phyloP scores from a whole-genome alignment of 1,140 invertebrate genomes.

The Drosophila pseudoananassae region DNA sequence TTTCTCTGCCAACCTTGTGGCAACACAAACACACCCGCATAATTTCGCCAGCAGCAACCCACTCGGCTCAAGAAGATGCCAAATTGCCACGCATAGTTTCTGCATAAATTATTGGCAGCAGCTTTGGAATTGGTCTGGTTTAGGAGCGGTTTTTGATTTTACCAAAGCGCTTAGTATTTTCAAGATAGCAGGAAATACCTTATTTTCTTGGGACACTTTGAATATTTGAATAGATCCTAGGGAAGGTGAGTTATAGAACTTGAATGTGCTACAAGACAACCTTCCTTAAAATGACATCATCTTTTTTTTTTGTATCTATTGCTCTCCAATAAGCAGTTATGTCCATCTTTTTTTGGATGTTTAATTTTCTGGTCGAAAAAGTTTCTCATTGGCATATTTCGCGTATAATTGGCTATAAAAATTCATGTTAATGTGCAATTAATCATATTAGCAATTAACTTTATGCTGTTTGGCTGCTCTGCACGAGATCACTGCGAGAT shows the following conservation, averaged over 20 bases:
- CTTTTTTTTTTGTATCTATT: not conserved
- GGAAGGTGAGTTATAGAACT: too few species aligned
- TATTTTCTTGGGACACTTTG: not conserved
- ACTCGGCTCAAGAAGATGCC: constrained; percentile 51
- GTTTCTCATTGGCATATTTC: constrained; percentile 77
- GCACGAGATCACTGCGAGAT: constrained; percentile 68
- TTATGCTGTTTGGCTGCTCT: constrained; percentile 77
- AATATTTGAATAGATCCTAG: not conserved
- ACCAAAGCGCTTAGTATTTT: not conserved
- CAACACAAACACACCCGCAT: constrained; percentile 64
- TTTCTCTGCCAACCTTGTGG: constrained; percentile 16
- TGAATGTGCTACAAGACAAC: too few species aligned
- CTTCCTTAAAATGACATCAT: not conserved
- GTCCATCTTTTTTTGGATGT: not conserved
- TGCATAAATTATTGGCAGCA: constrained; percentile 64
- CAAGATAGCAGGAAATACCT: not conserved
- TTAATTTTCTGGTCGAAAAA: constrained; percentile 13
- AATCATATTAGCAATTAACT: constrained; percentile 83
- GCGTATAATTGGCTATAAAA: constrained; percentile 81
- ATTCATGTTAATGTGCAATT: constrained; percentile 83
- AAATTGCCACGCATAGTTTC: constrained; percentile 56
- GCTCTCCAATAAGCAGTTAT: not conserved
- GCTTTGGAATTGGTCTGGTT: constrained; percentile 29
- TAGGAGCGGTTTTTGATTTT: constrained; percentile 5
- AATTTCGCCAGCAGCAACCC: constrained; percentile 50